These are phyloP conservation scores for Acrobasis suavella DNA, from an alignment of 2,888 invertebrate species.

Conservation along the genomic window DNA sequence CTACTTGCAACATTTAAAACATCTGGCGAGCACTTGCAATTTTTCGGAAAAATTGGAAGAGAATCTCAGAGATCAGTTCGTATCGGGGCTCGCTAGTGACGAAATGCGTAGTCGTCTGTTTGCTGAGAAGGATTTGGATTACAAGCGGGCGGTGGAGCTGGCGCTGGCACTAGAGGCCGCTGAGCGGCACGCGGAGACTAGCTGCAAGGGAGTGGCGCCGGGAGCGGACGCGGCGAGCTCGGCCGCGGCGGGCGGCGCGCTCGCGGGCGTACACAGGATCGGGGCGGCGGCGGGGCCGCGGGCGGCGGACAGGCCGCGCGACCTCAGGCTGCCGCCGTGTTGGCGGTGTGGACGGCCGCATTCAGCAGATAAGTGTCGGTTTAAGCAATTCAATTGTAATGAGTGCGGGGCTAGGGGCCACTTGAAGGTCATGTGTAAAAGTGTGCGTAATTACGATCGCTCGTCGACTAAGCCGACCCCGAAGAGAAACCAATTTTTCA, in stretches of 20 bases:
- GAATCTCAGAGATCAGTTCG: constrained; percentile 34
- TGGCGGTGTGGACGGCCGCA: neutral
- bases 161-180: constrained; percentile 32
- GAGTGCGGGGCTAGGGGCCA: constrained; percentile 1
- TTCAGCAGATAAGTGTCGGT: constrained; percentile 14
- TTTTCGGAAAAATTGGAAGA: constrained; percentile 32
- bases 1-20: constrained; percentile 34
- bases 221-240: neutral
- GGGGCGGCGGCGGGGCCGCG: neutral
- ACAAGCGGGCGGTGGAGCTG: constrained; percentile 38
- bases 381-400: constrained; percentile 17
- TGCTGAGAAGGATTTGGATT: constrained; percentile 35
- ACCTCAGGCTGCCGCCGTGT: neutral
- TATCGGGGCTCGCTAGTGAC: constrained; percentile 35
- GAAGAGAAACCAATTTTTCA: neutral
- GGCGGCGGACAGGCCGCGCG: neutral
- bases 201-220: neutral
- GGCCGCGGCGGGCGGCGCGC: neutral
- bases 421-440: neutral
- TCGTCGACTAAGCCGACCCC: neutral
- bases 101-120: constrained; percentile 38
- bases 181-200: constrained; percentile 1
- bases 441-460: neutral
- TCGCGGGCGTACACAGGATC: neutral
- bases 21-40: constrained; percentile 31